Base-by-base conservation (phyloP, 2,113 vertebrate genomes). In the Phoenicopterus ruber region DNA sequence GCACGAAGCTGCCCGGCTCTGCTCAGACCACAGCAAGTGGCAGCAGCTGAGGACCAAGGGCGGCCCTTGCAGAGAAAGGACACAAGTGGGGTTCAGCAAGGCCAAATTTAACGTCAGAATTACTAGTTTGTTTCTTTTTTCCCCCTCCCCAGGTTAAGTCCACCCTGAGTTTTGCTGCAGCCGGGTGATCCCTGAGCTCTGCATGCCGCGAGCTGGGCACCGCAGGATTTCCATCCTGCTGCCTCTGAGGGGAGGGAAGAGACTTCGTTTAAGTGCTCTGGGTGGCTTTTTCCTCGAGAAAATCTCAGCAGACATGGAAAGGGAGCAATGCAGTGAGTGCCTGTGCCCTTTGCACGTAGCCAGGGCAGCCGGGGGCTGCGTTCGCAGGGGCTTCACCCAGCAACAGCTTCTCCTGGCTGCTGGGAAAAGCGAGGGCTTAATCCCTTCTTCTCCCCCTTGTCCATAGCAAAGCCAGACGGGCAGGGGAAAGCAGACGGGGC, bases 121-220 rank as follows among this genome's bases (percentile, higher is more conserved):
- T 1, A 6, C 1, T 1, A 47, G 2, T 49, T 80, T 6, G 5
- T 16, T 82, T 32, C 3, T 22, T 46, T 34, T 38, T 52, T 44
- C 7, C 9, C 38, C 19, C 22, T 28, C 32, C 22, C 10, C 36
- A 20, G 8, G 9, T 52, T 3, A 34, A 47, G 61, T 2, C 25
- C 46, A 2, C 6, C 0, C 1, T 1, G 17, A 31, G 67, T 13
- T 83, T 24, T 36, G 40, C 46, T 7, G 6, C 52, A 42, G 71
- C 6, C 2, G 1, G 65, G 31, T 2, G 17, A 77, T n/a, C 4
- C 13, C 74, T 1, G 1, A 44, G 61, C 14, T 6, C 9, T 4
- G 42, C 18, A 4, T 0, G 2, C n/a, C 66, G 40, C 24, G 29
- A 42, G 19, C 22, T 74, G 25, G 4, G 82, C 7, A 0, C 16